Evolutionary conservation across 1,140 invertebrate species (phyloP), one percentile per base, ranked within the genome.

Genomic region (Elymnias hypermnestra): DNA sequence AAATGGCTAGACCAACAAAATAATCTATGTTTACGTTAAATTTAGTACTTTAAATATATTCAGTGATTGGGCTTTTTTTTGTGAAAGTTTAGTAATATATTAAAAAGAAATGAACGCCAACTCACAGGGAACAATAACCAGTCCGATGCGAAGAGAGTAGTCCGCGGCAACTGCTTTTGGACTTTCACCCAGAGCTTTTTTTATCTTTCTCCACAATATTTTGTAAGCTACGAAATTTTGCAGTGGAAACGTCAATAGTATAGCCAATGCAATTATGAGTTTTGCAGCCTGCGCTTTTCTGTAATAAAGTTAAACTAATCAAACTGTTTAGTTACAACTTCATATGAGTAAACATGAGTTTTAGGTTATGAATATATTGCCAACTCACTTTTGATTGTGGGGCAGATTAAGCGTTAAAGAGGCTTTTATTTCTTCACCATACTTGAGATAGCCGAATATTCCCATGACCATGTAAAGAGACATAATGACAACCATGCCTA

Each of bases 191-290:
- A 46, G 63, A 67, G 8, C 79, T 70, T 67, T 88, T 72, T 56
- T 89, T 21, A 55, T 55, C 59, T 48, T 89, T 62, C 36, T 86
- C 94, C 94, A 96, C 7, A 95, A 85, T 29, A 97, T 94, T 43
- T 91, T 89, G 19, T 96, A 90, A 0, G 95, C 94, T 0, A 97
- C 95, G 72, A 95, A 97, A 36, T 94, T 92, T 86, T 97, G 95
- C 7, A 97, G 86, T 1, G 93, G 92, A 78, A 94, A 96, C 0
- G 93, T 91, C n/a, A 95, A 89, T 63, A 94, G 95, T 42, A 96
- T 93, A 1, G 94, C 91, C 1, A 94, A 38, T 0, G 93, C 91
- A 76, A 96, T 94, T 64, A 93, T 89, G 0, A 94, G 59, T 67
- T 92, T 92, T 1, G 94, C 92, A 8, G 87, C 79, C 75, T 94